Evolutionary conservation across 2,113 vertebrate species (phyloP).

Genomic region (Rhineura floridana): DNA sequence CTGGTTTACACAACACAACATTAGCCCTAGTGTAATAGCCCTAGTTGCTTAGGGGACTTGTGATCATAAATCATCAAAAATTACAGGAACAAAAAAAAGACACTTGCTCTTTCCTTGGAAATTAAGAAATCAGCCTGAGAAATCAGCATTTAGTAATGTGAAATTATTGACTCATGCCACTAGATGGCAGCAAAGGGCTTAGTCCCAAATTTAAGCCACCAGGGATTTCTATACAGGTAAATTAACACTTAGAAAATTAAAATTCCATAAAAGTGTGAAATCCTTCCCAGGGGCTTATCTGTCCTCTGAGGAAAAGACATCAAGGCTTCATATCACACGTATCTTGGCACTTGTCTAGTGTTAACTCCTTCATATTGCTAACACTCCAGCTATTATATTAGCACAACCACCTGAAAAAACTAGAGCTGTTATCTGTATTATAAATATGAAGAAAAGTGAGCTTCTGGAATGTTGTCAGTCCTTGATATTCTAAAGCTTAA

Average conservation of each 20-base stretch:
- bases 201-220: rapidly evolving
- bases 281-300: background rate
- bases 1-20: background rate
- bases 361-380: slow-evolving; percentile 26
- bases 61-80: background rate
- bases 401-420: background rate
- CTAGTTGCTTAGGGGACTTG: background rate
- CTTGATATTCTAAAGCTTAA: background rate
- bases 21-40: background rate
- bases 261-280: background rate
- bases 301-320: slow-evolving; percentile 17
- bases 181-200: slow-evolving; percentile 65
- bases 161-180: slow-evolving; percentile 29
- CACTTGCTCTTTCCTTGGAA: rapidly evolving
- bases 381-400: background rate
- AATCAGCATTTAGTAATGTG: background rate
- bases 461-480: background rate
- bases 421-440: background rate
- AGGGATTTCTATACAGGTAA: background rate
- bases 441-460: background rate
- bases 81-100: background rate
- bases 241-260: background rate
- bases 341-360: background rate
- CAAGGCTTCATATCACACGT: background rate
- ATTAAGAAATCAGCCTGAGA: background rate